phyloP scores from a whole-genome alignment of 1,140 invertebrate species.

The Protaetia brevitarsis region DNA sequence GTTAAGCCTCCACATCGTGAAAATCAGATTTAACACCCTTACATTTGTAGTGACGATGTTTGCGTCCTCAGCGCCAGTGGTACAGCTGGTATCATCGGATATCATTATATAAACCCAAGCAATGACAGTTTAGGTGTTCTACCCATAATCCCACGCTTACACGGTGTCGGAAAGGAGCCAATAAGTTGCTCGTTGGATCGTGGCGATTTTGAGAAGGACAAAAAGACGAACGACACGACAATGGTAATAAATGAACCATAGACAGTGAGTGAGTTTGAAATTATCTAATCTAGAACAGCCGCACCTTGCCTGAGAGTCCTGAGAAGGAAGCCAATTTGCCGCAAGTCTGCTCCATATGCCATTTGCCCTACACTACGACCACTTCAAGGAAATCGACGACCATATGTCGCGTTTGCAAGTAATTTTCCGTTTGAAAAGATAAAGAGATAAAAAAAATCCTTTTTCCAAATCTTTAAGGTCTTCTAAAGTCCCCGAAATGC shows the following conservation, averaged over 20 bases:
- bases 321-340: conserved; percentile 28
- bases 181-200: conserved; percentile 42
- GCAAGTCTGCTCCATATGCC: conserved; percentile 59
- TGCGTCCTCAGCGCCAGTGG: conserved; percentile 90
- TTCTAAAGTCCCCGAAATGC: conserved; percentile 83
- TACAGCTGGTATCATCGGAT: conserved; percentile 83
- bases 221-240: neutral
- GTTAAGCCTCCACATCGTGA: conserved; percentile 29
- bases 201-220: conserved; percentile 41
- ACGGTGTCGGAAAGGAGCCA: conserved; percentile 29
- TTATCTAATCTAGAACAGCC: neutral
- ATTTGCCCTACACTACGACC: conserved; percentile 76
- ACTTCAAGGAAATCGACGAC: conserved; percentile 55
- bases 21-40: conserved; percentile 30
- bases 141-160: conserved; percentile 24
- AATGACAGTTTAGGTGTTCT: conserved; percentile 28
- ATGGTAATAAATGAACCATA: conserved; percentile 12
- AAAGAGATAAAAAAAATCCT: neutral
- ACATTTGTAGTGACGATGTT: conserved; percentile 78
- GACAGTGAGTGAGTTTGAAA: conserved; percentile 21
- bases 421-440: conserved; percentile 25
- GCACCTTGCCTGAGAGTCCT: conserved; percentile 37
- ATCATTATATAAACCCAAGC: conserved; percentile 49
- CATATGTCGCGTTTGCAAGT: conserved; percentile 44
- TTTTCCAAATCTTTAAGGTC: conserved; percentile 56